Conservation (phyloP, 2,113 vertebrate genomes). For the Oncorhynchus clarkii region DNA sequence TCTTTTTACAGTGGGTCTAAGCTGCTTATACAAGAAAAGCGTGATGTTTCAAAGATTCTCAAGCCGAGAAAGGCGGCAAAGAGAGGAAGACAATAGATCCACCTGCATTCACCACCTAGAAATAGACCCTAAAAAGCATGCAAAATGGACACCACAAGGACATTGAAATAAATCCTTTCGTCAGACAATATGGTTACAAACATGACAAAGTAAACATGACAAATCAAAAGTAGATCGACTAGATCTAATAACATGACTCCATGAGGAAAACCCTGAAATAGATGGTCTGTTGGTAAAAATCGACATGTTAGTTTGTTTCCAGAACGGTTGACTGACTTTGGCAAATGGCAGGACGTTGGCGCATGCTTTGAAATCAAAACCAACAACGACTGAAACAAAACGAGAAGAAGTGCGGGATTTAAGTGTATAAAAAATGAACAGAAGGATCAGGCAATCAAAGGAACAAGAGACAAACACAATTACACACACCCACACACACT, state of each 20-base stretch:
- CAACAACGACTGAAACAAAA: conserved; percentile 48
- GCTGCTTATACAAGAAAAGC: conserved; percentile 50
- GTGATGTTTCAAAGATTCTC: conserved; percentile 35
- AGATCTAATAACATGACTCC: conserved; percentile 57
- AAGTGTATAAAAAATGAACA: conserved; percentile 54
- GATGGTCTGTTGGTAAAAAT: conserved; percentile 49
- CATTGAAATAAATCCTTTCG: conserved; percentile 36
- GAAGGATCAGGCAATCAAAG: conserved; percentile 61
- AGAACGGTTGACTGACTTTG: conserved; percentile 43
- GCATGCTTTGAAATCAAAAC: conserved; percentile 68
- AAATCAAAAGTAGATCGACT: conserved; percentile 48
- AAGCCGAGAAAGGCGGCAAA: neutral
- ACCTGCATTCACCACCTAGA: conserved; percentile 53
- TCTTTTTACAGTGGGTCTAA: neutral
- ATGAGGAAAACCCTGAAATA: conserved; percentile 64
- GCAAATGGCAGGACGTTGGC: conserved; percentile 42
- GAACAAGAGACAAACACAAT: conserved; percentile 41
- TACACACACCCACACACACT: conserved; percentile 45
- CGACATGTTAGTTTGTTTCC: conserved; percentile 50
- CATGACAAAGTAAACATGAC: conserved; percentile 62
- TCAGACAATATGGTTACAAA: conserved; percentile 30
- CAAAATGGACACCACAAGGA: conserved; percentile 46
- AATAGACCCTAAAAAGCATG: conserved; percentile 61
- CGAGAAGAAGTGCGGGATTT: conserved; percentile 47
- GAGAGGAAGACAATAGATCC: conserved; percentile 28